Evolutionary conservation across 2,113 vertebrate genomes (phyloP).

Genomic region (Clarias batrachus): DNA sequence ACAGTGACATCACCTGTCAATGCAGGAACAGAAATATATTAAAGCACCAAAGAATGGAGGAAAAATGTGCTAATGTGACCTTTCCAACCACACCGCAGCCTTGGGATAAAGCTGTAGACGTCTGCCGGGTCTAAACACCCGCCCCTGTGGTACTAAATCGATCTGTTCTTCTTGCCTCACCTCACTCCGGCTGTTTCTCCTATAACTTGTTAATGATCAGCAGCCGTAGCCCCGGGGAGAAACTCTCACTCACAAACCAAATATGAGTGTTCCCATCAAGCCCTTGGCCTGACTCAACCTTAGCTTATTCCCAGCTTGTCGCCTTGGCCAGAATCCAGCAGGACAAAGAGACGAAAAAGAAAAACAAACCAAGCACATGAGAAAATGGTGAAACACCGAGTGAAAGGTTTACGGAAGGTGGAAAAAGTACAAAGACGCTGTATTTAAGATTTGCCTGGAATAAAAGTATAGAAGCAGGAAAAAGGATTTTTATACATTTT

Average conservation of each 20-base stretch:
- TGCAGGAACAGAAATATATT: background rate
- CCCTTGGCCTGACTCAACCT: slow-evolving; percentile 33
- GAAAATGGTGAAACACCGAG: slow-evolving; percentile 7
- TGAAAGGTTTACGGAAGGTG: background rate
- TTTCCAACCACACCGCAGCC: slow-evolving; percentile 34
- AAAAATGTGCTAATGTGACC: slow-evolving; percentile 33
- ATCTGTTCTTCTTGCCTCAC: slow-evolving; percentile 35
- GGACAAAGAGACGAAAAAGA: slow-evolving; percentile 8
- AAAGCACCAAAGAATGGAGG: slow-evolving; percentile 3
- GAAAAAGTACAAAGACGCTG: background rate
- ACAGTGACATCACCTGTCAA: background rate
- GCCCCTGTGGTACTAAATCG: slow-evolving; percentile 8
- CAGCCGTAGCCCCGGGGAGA: slow-evolving; percentile 3
- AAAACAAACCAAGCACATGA: background rate
- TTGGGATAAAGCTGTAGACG: slow-evolving; percentile 21
- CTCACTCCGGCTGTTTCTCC: slow-evolving; percentile 22
- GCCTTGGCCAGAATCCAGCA: slow-evolving; percentile 14
- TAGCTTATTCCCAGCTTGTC: slow-evolving; percentile 40
- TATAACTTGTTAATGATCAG: slow-evolving; percentile 41
- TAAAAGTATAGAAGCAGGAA: background rate
- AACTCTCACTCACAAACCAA: slow-evolving; percentile 27
- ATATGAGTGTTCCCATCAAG: slow-evolving; percentile 28
- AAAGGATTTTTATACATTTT: background rate
- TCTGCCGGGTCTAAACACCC: background rate
- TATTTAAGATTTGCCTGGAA: background rate